A percentile compares a stretch with the other conserved stretches of the same genome.
Evolutionary conservation across 2,888 invertebrate species (phyloP).

Genomic region (Ectemnius continuus): DNA sequence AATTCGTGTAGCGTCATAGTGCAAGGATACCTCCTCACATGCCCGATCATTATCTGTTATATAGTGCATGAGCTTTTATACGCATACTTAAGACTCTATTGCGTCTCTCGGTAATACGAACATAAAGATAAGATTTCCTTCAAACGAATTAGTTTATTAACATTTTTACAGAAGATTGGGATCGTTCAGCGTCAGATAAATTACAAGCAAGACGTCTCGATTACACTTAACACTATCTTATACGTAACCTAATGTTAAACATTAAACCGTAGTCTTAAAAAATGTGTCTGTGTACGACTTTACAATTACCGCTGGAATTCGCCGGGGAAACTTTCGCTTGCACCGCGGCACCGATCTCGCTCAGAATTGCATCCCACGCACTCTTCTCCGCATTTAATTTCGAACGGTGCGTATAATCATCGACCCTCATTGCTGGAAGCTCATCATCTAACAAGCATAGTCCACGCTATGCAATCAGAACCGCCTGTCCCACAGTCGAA

Average conservation of each 20-base stretch:
- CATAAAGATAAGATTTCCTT: slow-evolving; percentile 4
- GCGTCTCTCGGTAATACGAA: no score
- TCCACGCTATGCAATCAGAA: background rate
- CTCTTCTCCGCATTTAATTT: slow-evolving; percentile 9
- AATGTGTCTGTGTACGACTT: slow-evolving; percentile 8
- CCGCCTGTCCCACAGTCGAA: background rate
- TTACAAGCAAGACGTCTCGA: slow-evolving; percentile 59
- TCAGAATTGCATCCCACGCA: slow-evolving; percentile 30
- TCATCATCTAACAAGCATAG: background rate
- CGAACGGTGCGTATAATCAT: background rate
- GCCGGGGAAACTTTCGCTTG: slow-evolving; percentile 32
- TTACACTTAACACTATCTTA: slow-evolving; percentile 44
- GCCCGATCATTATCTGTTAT: no score
- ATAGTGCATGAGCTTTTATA: no score
- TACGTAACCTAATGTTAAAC: slow-evolving; percentile 45
- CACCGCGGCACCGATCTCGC: slow-evolving; percentile 21
- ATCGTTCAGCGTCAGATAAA: slow-evolving; percentile 63
- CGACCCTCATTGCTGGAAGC: background rate
- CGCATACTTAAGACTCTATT: no score
- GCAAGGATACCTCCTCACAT: no score
- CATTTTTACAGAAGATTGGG: slow-evolving; percentile 54
- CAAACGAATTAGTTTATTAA: slow-evolving; percentile 60
- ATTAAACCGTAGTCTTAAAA: slow-evolving; percentile 44
- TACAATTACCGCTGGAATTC: slow-evolving; percentile 25
- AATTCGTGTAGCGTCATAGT: no score